Base-by-base conservation (phyloP, 2,888 invertebrate species). In the Cetonia aurata region DNA sequence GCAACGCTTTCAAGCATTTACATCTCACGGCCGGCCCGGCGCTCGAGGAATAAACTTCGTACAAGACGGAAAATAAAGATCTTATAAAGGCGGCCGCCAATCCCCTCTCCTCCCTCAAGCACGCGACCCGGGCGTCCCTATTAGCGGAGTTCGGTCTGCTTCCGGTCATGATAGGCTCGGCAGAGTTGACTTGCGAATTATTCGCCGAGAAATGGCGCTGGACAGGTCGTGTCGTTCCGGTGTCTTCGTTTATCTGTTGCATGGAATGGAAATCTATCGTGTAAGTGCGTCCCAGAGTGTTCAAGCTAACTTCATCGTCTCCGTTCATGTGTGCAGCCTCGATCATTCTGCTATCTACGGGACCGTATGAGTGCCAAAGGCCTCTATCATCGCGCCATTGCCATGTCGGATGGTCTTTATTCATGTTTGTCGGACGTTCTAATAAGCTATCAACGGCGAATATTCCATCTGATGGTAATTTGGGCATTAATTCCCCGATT, bases 21-120 rank as follows among this genome's bases (percentile, higher is more conserved):
- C 97, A 97, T 78, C 98, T 92, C 33, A 99, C 97, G 72, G 98
- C 95, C 33, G 99, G 98, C 8, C 99, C 99, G 67, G 99, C 98
- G 73, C 98, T 98, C 78, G 96, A 96, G 84, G 96, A 97, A 86
- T 99, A 99, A 68, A 99, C 98, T 87, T 99, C 98, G 85, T 98
- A 98, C 55, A 99, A 88, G 31, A 99, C 96, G 52, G 95, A 94
- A 85, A 99, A 96, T 72, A 99, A 87, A 50, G 96, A 94, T 42
- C 83, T 78, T 59, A 89, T 91, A 75, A 92, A 89, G 72, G 89
- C 87, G 1, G 91, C 90, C 1, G 92, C 91, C 69, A 93, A 84
- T 37, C 91, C 91, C 44, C 90, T 86, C 78, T 93, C 92, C 79
- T 91, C 91, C 71, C 90, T 87, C 53, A 94, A 83, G 77, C 91